A percentile compares a stretch with the other conserved stretches of the same genome.
phyloP scores from a whole-genome alignment of 2,888 invertebrate genomes.

The Chironomus riparius region DNA sequence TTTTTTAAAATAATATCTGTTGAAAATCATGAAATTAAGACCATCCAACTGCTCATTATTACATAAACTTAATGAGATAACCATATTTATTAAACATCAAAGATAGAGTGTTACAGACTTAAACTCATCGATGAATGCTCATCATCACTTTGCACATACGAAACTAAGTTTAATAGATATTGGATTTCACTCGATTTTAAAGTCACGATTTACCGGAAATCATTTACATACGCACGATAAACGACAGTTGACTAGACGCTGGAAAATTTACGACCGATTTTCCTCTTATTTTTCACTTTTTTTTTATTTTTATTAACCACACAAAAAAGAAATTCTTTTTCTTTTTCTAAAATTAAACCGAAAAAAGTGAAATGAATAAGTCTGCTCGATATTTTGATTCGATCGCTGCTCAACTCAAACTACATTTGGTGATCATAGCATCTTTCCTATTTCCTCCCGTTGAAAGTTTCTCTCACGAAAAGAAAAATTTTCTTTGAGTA shows the following conservation, averaged over 20 bases:
- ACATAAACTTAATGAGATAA: too few relatives aligned
- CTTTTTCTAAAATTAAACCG: background rate
- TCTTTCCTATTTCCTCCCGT: background rate
- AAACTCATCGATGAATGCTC: background rate
- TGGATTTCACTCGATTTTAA: background rate
- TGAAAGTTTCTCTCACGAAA: background rate
- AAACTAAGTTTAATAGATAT: background rate
- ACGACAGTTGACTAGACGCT: background rate
- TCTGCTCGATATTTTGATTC: background rate
- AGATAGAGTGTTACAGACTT: background rate
- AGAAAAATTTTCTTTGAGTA: background rate
- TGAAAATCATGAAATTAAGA: too few relatives aligned
- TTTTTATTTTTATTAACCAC: background rate
- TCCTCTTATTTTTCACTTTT: background rate
- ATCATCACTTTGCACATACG: background rate
- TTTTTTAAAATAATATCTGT: too few relatives aligned
- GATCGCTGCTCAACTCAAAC: conserved; percentile 8
- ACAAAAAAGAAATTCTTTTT: background rate
- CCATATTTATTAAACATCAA: background rate
- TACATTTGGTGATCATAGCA: background rate
- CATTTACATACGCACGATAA: background rate
- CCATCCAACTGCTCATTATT: too few relatives aligned
- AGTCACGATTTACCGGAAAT: background rate
- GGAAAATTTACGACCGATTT: background rate
- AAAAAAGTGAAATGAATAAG: background rate